Conservation (phyloP, 2,797 vertebrate genomes). For the Coccyzus lansbergi region DNA sequence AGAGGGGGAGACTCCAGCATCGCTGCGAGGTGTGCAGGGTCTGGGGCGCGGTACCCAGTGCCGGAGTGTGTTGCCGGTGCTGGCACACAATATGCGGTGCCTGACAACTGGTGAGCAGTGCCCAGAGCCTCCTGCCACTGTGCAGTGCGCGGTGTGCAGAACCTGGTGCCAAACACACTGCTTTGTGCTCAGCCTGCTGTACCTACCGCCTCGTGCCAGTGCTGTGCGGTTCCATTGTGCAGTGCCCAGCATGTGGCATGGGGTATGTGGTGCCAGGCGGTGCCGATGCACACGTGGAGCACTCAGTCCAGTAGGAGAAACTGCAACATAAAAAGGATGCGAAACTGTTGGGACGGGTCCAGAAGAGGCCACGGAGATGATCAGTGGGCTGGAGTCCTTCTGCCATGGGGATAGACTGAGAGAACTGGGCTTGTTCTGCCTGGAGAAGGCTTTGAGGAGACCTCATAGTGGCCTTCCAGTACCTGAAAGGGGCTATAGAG, state of each 20-base stretch:
- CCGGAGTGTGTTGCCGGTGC: accelerated
- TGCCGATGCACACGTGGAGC: too few relatives aligned
- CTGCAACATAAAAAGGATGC: too few relatives aligned
- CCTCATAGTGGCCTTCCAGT: too few relatives aligned
- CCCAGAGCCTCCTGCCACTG: accelerated
- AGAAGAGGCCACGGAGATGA: too few relatives aligned
- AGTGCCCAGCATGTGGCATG: not conserved
- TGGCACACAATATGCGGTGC: accelerated
- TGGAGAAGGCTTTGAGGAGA: too few relatives aligned
- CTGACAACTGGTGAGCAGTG: not conserved
- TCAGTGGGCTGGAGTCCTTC: too few relatives aligned
- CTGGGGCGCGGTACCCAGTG: not conserved
- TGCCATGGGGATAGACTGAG: too few relatives aligned
- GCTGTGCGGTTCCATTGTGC: accelerated
- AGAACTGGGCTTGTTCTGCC: too few relatives aligned
- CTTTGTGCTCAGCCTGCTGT: accelerated
- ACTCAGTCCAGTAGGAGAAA: too few relatives aligned
- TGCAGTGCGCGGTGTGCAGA: not conserved
- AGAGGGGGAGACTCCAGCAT: not conserved
- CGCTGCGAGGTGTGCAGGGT: accelerated
- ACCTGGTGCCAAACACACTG: accelerated
- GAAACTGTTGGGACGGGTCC: too few relatives aligned
- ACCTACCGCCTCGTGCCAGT: accelerated
- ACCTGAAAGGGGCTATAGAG: too few relatives aligned
- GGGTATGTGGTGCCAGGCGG: accelerated